Evolutionary conservation across 2,113 vertebrate species (phyloP), one percentile per base, ranked within the genome.

Genomic region (Synodontis membranacea): DNA sequence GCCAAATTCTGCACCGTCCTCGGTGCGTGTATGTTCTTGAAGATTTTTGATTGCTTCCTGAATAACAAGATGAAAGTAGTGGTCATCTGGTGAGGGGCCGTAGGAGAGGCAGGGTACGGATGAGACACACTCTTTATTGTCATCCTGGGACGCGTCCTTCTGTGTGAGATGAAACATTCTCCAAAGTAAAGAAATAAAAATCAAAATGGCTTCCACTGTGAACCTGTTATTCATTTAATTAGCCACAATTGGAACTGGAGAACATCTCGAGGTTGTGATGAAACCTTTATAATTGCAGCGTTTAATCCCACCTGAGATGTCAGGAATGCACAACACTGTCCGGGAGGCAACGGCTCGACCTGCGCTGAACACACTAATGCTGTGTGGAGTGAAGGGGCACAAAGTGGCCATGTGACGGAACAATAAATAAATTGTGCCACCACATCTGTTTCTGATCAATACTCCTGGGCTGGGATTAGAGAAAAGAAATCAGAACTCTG

Each of bases 401-500:
- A 88, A 91, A 56, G 82, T 79, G 91, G 86, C 88, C 82, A 84
- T 76, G n/a, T 23, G 89, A 86, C 82, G 88, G 84, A 54, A 93
- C 91, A 93, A 93, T 90, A 92, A 91, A 94, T 93, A 93, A 93
- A 93, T 91, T 93, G 91, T 92, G 81, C 76, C 25, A 81, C 91
- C 92, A 91, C 94, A 94, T 94, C 89, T 95, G 93, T 86, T 93
- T 94, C 87, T 87, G 91, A 92, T 94, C 86, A 92, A 89, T 92
- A 88, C 74, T 42, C 68, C 78, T 48, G 54, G 84, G 86, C 3
- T 80, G 84, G 85, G 82, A 90, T 92, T 89, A 90, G 81, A 90
- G 84, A 72, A 79, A 88, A 90, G 89, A 89, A 88, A 84, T 89
- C 84, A 91, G 90, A 92, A 91, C 87, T 60, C 58, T 86, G 66